These are phyloP conservation scores for Struthio camelus DNA, from an alignment of 2,113 vertebrate genomes.

Conservation along the genomic window DNA sequence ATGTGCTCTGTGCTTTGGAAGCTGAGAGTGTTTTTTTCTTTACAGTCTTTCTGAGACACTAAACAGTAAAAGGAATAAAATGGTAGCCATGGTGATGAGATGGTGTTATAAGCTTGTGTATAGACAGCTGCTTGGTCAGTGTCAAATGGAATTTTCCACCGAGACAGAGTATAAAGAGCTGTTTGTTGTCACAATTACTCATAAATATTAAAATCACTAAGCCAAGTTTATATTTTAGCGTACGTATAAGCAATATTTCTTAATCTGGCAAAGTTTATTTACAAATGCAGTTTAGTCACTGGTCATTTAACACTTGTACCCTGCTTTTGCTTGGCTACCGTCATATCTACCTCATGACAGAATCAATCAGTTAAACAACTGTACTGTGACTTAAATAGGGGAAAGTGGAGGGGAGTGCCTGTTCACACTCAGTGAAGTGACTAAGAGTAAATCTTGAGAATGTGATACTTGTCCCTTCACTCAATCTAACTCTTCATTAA, in stretches of 20 bases:
- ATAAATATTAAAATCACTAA: neutral
- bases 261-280: neutral
- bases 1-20: neutral
- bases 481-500: neutral
- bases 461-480: neutral
- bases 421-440: neutral
- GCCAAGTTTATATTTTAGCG: neutral
- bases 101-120: neutral
- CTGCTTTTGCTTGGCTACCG: neutral
- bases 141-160: neutral
- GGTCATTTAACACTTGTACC: neutral
- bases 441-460: neutral
- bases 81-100: neutral
- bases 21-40: neutral
- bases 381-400: neutral
- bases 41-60: neutral
- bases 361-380: neutral
- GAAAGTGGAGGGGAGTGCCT: neutral
- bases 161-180: neutral
- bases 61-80: neutral
- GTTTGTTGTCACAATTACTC: neutral
- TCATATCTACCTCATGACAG: neutral
- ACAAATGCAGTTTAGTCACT: neutral
- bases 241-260: neutral
- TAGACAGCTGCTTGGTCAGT: neutral